A percentile compares a stretch with the other conserved stretches of the same genome.
phyloP scores from a whole-genome alignment of 2,113 vertebrate genomes.

The Sinocyclocheilus anophthalmus region DNA sequence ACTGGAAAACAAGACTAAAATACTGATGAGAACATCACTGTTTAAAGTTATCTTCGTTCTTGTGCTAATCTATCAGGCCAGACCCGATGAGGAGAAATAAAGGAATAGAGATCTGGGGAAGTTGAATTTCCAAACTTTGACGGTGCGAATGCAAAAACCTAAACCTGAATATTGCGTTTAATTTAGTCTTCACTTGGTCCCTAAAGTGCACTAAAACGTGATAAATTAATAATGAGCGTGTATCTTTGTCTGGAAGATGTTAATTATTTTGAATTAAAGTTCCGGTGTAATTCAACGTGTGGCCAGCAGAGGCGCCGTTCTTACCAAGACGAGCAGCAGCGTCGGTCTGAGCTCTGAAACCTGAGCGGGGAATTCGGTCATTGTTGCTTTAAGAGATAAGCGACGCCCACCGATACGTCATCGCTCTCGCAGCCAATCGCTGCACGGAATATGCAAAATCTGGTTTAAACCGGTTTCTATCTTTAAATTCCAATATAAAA shows the following conservation, averaged over 20 bases:
- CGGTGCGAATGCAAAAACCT: not conserved
- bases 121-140: not conserved
- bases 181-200: not conserved
- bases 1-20: not conserved
- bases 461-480: slow-evolving; percentile 92
- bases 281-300: not conserved
- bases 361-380: slow-evolving; percentile 21
- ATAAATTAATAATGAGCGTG: not conserved
- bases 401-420: slow-evolving; percentile 77
- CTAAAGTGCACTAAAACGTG: no score
- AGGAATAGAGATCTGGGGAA: not conserved
- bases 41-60: not conserved
- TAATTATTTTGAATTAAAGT: not conserved
- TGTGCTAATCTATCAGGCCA: no score
- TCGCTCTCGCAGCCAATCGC: slow-evolving; percentile 75
- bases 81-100: no score
- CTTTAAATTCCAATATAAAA: slow-evolving; percentile 92
- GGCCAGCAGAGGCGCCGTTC: not conserved
- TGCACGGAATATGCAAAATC: slow-evolving; percentile 79
- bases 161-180: not conserved
- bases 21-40: no score
- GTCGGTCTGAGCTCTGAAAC: slow-evolving; percentile 1
- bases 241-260: no score
- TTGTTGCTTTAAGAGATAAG: slow-evolving; percentile 71
- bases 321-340: not conserved